These are phyloP conservation scores for Drosophila oshimai DNA, from an alignment of 1,140 invertebrate genomes.

Conservation along the genomic window DNA sequence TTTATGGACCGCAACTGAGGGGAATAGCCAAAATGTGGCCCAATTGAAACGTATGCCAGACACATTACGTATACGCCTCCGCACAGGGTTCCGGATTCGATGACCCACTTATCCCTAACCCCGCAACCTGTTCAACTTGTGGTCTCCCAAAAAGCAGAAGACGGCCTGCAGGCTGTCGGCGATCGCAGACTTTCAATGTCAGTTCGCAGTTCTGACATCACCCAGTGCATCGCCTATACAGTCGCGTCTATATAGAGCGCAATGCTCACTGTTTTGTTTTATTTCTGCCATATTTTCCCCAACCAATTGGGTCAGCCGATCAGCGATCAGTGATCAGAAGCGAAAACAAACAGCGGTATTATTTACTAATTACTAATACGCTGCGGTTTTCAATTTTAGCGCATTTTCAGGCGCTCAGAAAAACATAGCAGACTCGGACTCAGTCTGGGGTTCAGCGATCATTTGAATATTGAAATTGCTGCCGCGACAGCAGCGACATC, in stretches of 20 bases:
- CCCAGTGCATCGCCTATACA: constrained; percentile 19
- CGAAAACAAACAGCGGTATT: constrained; percentile 49
- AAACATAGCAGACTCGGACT: constrained; percentile 34
- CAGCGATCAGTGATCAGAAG: constrained; percentile 20
- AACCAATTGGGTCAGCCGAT: constrained; percentile 60
- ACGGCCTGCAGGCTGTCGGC: constrained; percentile 12
- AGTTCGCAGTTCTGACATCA: constrained; percentile 52
- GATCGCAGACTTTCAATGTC: constrained; percentile 14
- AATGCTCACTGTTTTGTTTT: constrained; percentile 43
- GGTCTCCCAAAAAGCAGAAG: constrained; percentile 24
- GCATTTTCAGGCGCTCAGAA: constrained; percentile 65
- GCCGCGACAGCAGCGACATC: constrained; percentile 34
- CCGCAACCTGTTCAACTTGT: constrained; percentile 9
- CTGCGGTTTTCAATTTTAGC: constrained; percentile 18
- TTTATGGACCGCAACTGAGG: constrained; percentile 47
- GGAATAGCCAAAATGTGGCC: constrained; percentile 47
- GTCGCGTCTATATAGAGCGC: constrained; percentile 18
- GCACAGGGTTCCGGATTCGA: neutral
- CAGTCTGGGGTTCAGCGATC: constrained; percentile 42
- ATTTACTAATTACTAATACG: constrained; percentile 6
- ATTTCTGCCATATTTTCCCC: constrained; percentile 22
- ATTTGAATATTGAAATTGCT: constrained; percentile 75
- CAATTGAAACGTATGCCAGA: constrained; percentile 8
- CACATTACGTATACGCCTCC: constrained; percentile 29
- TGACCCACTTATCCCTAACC: constrained; percentile 2